phyloP scores from a whole-genome alignment of 2,113 vertebrate species.

The Gambusia holbrooki region DNA sequence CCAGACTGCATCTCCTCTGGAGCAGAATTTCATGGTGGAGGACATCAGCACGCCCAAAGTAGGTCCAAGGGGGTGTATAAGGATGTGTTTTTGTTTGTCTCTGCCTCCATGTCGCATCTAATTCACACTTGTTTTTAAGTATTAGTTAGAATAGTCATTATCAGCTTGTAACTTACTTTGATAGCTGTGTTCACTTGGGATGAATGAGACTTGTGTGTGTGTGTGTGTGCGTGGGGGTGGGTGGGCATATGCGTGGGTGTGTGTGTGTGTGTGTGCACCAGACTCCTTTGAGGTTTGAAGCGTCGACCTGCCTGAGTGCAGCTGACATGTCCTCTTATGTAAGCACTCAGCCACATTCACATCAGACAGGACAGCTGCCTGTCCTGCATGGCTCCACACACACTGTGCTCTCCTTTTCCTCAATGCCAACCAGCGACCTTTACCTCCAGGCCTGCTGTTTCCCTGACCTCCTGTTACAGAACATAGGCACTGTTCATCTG shows the following conservation, averaged over 20 bases:
- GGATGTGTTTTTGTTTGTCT: background rate
- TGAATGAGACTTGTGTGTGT: conserved; percentile 30
- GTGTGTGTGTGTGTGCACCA: background rate
- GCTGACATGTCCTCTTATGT: conserved; percentile 66
- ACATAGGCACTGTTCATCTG: conserved; percentile 29
- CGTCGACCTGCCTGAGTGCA: conserved; percentile 47
- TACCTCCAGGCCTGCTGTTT: conserved; percentile 45
- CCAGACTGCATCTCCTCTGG: conserved; percentile 80
- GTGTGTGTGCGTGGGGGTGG: background rate
- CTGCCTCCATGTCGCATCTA: background rate
- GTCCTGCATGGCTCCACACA: conserved; percentile 50
- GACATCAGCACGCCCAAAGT: conserved; percentile 95
- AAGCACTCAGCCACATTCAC: conserved; percentile 60
- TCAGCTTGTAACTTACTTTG: conserved; percentile 39
- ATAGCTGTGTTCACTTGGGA: conserved; percentile 29
- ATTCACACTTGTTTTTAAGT: conserved; percentile 8
- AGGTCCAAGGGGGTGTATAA: conserved; percentile 27
- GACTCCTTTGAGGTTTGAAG: conserved; percentile 43
- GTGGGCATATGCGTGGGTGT: background rate
- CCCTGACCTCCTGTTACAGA: conserved; percentile 44
- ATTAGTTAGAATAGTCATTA: conserved; percentile 32
- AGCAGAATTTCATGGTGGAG: conserved; percentile 90
- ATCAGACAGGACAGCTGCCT: conserved; percentile 76
- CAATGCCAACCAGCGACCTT: conserved; percentile 55
- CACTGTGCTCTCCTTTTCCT: conserved; percentile 21